phyloP scores from a whole-genome alignment of 2,888 invertebrate species.

The Lacanobia oleracea region DNA sequence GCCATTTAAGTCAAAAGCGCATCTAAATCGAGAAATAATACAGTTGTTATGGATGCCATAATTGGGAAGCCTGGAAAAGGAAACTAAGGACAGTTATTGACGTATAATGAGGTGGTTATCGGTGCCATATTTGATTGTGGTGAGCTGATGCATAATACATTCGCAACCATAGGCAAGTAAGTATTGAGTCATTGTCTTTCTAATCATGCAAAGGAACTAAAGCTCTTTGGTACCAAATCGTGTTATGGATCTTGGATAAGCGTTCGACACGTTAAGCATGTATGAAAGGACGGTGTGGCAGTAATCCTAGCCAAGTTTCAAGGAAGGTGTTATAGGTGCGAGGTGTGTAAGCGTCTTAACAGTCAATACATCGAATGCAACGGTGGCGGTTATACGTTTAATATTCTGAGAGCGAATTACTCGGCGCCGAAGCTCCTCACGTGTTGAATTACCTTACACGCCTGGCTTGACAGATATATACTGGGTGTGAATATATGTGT shows the following conservation, averaged over 20 bases:
- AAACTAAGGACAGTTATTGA: conserved; percentile 46
- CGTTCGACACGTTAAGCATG: conserved; percentile 35
- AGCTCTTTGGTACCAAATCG: conserved; percentile 21
- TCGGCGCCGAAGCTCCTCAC: conserved; percentile 64
- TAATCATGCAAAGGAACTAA: conserved; percentile 23
- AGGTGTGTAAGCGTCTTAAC: conserved; percentile 51
- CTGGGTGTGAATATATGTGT: conserved; percentile 53
- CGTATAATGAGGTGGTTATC: conserved; percentile 52
- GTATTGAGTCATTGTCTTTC: conserved; percentile 28
- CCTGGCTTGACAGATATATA: conserved; percentile 65
- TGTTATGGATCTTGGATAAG: conserved; percentile 42
- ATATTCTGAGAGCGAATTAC: conserved; percentile 67
- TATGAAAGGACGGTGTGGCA: conserved; percentile 5
- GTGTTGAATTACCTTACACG: conserved; percentile 70
- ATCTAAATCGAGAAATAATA: conserved; percentile 54
- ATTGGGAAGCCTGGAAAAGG: conserved; percentile 54
- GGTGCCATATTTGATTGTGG: conserved; percentile 42
- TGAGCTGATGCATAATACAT: conserved; percentile 50
- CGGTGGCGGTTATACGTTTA: conserved; percentile 61
- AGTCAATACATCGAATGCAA: conserved; percentile 59
- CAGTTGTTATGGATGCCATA: conserved; percentile 51
- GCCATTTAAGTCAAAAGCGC: conserved; percentile 48
- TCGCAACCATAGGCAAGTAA: conserved; percentile 10
- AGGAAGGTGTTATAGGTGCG: conserved; percentile 27
- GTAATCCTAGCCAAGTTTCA: conserved; percentile 27